These are phyloP conservation scores for Hydrochoerus hydrochaeris DNA, from an alignment of 2,113 vertebrate genomes.

Conservation along the genomic window DNA sequence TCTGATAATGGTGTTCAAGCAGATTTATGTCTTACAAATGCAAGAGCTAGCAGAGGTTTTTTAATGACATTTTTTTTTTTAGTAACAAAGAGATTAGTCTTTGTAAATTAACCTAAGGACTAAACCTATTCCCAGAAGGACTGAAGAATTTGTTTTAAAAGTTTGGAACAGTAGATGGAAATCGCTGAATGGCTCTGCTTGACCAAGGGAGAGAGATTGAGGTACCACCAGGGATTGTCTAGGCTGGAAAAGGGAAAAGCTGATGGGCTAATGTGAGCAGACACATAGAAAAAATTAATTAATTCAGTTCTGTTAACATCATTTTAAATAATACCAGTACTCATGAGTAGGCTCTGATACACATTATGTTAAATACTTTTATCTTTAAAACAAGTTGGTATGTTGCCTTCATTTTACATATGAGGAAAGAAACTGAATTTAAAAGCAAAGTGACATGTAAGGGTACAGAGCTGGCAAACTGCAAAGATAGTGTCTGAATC, in stretches of 20 bases:
- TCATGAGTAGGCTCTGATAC: background rate
- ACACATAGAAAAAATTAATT: background rate
- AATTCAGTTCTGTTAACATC: background rate
- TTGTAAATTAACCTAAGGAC: slow-evolving; percentile 20
- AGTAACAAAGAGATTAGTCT: slow-evolving; percentile 12
- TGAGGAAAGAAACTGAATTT: background rate
- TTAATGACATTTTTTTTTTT: background rate
- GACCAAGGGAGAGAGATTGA: background rate
- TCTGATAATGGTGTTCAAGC: background rate
- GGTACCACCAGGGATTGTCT: background rate
- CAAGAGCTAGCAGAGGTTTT: background rate
- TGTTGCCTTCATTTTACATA: background rate
- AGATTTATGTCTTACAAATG: background rate
- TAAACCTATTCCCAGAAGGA: background rate
- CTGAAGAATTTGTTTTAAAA: background rate
- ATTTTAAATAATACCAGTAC: background rate
- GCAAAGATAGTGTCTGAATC: background rate
- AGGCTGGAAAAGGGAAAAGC: background rate
- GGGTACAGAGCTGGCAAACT: background rate
- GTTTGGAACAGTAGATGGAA: background rate
- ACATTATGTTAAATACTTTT: background rate
- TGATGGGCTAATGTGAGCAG: background rate
- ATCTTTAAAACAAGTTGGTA: background rate
- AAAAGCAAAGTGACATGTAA: background rate
- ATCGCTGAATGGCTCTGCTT: background rate